These are phyloP conservation scores for Seira ritae DNA, from an alignment of 2,888 invertebrate species.

Conservation along the genomic window DNA sequence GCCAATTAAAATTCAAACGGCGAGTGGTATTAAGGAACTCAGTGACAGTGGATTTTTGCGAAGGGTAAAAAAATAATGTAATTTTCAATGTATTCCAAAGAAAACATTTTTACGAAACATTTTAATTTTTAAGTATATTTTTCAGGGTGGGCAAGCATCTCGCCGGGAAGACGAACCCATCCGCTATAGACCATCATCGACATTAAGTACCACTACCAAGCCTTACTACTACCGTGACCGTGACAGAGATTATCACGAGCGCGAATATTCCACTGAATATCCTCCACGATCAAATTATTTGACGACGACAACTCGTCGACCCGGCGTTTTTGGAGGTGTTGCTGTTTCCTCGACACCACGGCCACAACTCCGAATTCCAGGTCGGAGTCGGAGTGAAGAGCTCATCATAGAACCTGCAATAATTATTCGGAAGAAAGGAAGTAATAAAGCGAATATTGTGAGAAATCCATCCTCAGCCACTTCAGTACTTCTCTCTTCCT, in stretches of 20 bases:
- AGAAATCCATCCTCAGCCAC: conserved; percentile 38
- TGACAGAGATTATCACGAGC: not conserved
- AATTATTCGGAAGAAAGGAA: conserved; percentile 47
- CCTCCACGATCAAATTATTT: conserved; percentile 5
- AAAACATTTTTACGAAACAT: too few species aligned
- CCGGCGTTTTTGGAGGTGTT: not conserved
- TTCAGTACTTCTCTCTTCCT: conserved; percentile 25
- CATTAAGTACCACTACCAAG: not conserved
- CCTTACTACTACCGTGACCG: too few species aligned
- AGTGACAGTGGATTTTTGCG: not conserved
- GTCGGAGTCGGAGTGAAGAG: conserved; percentile 33
- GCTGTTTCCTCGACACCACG: conserved; percentile 30
- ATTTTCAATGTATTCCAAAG: too few species aligned
- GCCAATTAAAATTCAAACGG: not conserved
- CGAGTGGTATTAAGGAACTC: not conserved
- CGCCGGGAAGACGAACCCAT: not conserved
- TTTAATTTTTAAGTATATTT: too few species aligned
- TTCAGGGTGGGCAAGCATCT: not conserved
- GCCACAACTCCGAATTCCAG: conserved; percentile 36
- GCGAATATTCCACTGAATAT: not conserved
- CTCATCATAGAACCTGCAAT: conserved; percentile 55
- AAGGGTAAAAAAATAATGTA: too few species aligned
- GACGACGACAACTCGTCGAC: not conserved
- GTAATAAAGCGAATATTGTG: conserved; percentile 38
- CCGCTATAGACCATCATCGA: not conserved